Evolutionary conservation across 2,113 vertebrate genomes (phyloP).

Genomic region (Myotis lucifugus): DNA sequence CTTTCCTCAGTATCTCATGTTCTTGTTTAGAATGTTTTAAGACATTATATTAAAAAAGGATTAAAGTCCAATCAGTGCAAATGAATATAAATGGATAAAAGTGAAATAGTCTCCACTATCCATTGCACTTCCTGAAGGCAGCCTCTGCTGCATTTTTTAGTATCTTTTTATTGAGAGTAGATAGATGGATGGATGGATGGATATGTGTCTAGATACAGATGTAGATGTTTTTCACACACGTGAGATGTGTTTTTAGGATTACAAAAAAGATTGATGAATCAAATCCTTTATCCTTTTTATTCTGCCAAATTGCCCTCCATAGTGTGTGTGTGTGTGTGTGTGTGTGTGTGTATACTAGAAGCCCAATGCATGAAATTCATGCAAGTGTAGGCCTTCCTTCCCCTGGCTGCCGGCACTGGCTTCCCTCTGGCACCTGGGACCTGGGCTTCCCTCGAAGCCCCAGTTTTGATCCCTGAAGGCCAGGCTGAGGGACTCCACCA

Average conservation of each 20-base stretch:
- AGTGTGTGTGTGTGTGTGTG: not conserved
- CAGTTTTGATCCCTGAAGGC: no score
- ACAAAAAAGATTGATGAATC: not conserved
- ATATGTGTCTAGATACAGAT: not conserved
- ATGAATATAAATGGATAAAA: not conserved
- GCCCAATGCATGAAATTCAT: no score
- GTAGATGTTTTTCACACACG: not conserved
- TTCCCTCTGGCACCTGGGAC: no score
- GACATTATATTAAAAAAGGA: not conserved
- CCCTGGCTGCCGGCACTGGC: no score
- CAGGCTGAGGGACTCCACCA: no score
- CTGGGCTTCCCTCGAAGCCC: no score
- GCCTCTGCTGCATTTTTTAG: not conserved
- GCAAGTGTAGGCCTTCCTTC: no score
- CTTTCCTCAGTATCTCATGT: not conserved
- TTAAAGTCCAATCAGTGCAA: not conserved
- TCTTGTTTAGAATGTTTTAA: slow-evolving; percentile 28
- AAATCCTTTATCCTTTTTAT: not conserved
- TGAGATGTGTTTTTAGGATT: not conserved
- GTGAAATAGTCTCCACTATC: not conserved
- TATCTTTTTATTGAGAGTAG: not conserved
- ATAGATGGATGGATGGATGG: not conserved
- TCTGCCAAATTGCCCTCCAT: not conserved
- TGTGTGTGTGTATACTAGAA: no score
- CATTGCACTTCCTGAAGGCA: not conserved